A percentile compares a stretch with the other conserved stretches of the same genome.
phyloP scores from a whole-genome alignment of 2,113 vertebrate species.

The Sinosuthora webbiana region DNA sequence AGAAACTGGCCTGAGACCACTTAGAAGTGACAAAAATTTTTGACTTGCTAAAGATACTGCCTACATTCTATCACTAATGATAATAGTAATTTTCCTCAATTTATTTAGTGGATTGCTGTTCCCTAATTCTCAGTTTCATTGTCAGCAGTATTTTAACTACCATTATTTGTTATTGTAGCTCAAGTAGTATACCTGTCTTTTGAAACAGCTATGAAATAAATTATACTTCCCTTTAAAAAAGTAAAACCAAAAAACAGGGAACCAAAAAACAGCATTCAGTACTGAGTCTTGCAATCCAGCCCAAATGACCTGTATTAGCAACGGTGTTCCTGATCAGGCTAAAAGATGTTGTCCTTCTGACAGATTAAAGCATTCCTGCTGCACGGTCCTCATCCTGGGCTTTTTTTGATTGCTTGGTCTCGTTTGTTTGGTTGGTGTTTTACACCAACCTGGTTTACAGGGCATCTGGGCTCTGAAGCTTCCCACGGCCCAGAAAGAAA shows the following conservation, averaged over 20 bases:
- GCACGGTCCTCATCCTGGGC: background rate
- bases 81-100: background rate
- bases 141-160: background rate
- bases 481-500: background rate
- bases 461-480: background rate
- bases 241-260: background rate
- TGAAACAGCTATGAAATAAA: background rate
- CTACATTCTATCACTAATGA: background rate
- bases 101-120: background rate
- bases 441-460: background rate
- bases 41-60: background rate
- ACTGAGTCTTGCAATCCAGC: background rate
- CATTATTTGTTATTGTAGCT: background rate
- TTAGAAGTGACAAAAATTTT: background rate
- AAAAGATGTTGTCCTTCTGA: background rate
- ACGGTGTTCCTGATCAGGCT: background rate
- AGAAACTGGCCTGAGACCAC: background rate
- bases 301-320: background rate
- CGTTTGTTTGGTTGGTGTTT: accelerated
- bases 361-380: background rate
- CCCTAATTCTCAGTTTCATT: background rate
- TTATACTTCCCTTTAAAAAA: background rate
- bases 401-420: background rate
- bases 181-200: background rate
- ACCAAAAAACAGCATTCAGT: background rate